Evolutionary conservation across 2,888 invertebrate genomes (phyloP), one percentile per base, ranked within the genome.

Genomic region (Polydrusus tereticollis): DNA sequence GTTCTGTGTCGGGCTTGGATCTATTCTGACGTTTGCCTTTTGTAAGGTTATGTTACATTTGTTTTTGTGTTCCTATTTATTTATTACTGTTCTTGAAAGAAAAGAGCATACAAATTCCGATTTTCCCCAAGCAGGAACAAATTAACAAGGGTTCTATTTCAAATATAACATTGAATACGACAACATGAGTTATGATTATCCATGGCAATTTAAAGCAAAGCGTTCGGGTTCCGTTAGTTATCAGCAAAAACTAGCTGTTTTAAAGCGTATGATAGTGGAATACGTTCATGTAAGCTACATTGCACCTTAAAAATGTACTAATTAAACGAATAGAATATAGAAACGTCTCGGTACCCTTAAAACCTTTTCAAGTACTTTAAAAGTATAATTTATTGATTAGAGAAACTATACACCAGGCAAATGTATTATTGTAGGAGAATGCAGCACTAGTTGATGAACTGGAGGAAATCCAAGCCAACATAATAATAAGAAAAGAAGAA

Each of bases 361-460:
- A n/a, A n/a, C n/a, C n/a, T n/a, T n/a, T n/a, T n/a, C n/a, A n/a
- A n/a, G n/a, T n/a, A n/a, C n/a, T n/a, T n/a, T n/a, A n/a, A n/a
- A n/a, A n/a, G n/a, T n/a, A n/a, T n/a, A n/a, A n/a, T n/a, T n/a
- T n/a, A n/a, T n/a, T n/a, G n/a, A n/a, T n/a, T n/a, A n/a, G n/a
- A n/a, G n/a, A n/a, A n/a, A n/a, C n/a, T 38, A n/a, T 38, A 2
- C 12, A 38, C 1, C 10, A 12, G 4, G 1, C n/a, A 14, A 16
- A n/a, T 38, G 4, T 14, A 7, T 38, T 2, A 16, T 14, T 77
- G 1, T 79, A 94, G 94, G 94, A 94, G 87, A 94, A 94, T 87
- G 92, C 94, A 63, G 93, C 94, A 4, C 84, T 96, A 1, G 95
- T 96, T 84, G 97, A 97, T 87, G 95, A 96, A 88, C 92, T 96